Percentiles rank a stretch among this genome's conserved stretches.
These are phyloP conservation scores for Tamandua tetradactyla DNA, from an alignment of 2,797 vertebrate genomes.

Conservation along the genomic window DNA sequence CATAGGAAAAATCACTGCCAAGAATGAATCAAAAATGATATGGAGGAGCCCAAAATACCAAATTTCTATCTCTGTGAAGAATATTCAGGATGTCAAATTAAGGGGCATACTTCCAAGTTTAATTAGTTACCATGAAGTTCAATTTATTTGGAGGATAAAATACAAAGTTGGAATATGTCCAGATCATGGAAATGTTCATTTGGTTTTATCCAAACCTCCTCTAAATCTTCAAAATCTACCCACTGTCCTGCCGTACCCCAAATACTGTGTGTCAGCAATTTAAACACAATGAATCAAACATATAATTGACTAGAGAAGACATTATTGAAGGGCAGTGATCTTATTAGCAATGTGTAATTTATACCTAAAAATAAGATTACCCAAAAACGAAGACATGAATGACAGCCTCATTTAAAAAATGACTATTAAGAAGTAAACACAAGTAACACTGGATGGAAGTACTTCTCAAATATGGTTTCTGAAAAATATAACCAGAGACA, in stretches of 20 bases:
- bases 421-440: conserved; percentile 82
- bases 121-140: not conserved
- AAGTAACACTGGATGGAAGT: conserved; percentile 80
- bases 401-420: conserved; percentile 87
- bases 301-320: not conserved
- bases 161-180: not conserved
- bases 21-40: not conserved
- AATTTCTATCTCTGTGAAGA: not conserved
- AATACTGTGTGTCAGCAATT: not conserved
- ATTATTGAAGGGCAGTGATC: not conserved
- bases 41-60: not conserved
- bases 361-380: conserved; percentile 84
- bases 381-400: conserved; percentile 91
- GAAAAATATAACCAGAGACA: conserved; percentile 81
- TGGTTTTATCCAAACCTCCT: not conserved
- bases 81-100: not conserved
- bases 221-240: not conserved
- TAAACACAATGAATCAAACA: not conserved
- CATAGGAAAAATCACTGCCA: not conserved
- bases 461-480: conserved; percentile 85
- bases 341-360: not conserved
- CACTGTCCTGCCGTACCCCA: not conserved
- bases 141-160: not conserved
- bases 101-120: not conserved
- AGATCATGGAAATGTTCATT: not conserved